Evolutionary conservation across 2,113 vertebrate species (phyloP), one percentile per base, ranked within the genome.

Genomic region (Tursiops truncatus): DNA sequence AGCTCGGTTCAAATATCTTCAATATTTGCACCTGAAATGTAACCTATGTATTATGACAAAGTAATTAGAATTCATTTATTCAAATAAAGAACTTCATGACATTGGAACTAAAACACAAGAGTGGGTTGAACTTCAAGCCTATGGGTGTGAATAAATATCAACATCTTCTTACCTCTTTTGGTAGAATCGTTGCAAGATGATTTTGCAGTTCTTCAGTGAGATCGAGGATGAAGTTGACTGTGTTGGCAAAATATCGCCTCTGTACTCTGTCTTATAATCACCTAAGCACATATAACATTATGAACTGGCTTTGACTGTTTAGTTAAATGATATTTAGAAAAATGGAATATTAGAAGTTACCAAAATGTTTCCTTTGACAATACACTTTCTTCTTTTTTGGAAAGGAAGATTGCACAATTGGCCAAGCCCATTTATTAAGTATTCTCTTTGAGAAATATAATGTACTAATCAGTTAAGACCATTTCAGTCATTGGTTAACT

Each of bases 21-120:
- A 84, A 26, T 77, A 65, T 90, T 96, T 95, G 7, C 14, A 82
- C 47, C 56, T 85, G 47, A 95, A 93, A 82, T 92, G 62, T 92
- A 92, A 68, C 73, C 25, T 85, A 53, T 65, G 10, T 76, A 50
- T 44, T 88, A 60, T 90, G 25, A 89, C 41, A 89, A 83, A 65
- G 28, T 89, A 86, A 89, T 96, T 90, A 94, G 4, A 31, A 25
- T 83, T 18, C 20, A 74, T 62, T 81, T 94, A 60, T 76, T 81
- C 85, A 83, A 89, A 84, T 76, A 85, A 86, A 82, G n/a, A 93
- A 79, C 8, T 84, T 95, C 3, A 62, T 91, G 44, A 36, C 33
- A 20, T 53, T 53, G 56, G 65, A 91, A 47, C 13, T 14, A 12
- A 91, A 92, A 84, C 47, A 41, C 23, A 58, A 31, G 56, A 90